phyloP scores from a whole-genome alignment of 2,888 invertebrate genomes.

The Coremacera marginata region DNA sequence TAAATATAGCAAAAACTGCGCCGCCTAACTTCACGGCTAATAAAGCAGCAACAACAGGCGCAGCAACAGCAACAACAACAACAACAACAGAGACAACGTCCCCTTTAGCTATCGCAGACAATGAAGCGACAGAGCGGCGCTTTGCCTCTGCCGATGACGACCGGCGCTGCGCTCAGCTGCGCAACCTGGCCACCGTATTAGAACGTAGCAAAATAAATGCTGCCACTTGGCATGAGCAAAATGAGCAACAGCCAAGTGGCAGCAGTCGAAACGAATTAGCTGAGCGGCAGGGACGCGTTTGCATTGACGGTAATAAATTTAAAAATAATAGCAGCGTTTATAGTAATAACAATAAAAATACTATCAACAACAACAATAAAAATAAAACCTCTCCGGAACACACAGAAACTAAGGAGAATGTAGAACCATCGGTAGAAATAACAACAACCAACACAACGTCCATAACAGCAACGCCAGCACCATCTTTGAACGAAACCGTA shows the following conservation, averaged over 20 bases:
- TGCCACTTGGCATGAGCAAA: slow-evolving; percentile 5
- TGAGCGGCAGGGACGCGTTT: slow-evolving; percentile 54
- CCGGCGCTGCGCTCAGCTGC: slow-evolving; percentile 5
- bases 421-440: slow-evolving; percentile 4
- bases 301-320: slow-evolving; percentile 33
- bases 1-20: slow-evolving; percentile 63
- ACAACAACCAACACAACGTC: background rate
- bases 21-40: slow-evolving; percentile 49
- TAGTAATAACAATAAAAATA: slow-evolving; percentile 37
- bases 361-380: slow-evolving; percentile 31
- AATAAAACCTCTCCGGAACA: slow-evolving; percentile 17
- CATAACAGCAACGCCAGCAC: slow-evolving; percentile 33
- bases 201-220: slow-evolving; percentile 14
- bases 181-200: background rate
- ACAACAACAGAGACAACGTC: background rate
- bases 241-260: slow-evolving; percentile 12
- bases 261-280: slow-evolving; percentile 62
- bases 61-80: background rate
- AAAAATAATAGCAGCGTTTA: slow-evolving; percentile 40
- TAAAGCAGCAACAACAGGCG: background rate
- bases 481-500: slow-evolving; percentile 52
- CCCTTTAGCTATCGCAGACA: background rate
- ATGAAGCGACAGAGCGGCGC: background rate
- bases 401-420: background rate
- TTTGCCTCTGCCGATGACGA: background rate